phyloP scores from a whole-genome alignment of 2,797 vertebrate species.

The Petrocephalus sullivani region DNA sequence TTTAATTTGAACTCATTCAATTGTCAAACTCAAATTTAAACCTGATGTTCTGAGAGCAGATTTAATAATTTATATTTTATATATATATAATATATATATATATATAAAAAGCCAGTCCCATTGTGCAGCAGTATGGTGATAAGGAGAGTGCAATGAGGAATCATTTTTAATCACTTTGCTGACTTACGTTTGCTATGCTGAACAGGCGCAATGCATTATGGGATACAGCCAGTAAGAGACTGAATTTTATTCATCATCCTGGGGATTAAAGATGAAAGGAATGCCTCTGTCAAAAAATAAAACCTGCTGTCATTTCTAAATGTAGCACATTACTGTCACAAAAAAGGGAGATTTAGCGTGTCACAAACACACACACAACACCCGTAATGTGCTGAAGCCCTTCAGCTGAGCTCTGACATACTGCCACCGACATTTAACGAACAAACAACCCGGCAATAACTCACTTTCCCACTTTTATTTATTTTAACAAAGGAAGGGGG shows the following conservation, averaged over 20 bases:
- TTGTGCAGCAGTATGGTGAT: background rate
- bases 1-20: background rate
- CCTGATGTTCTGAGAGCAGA: background rate
- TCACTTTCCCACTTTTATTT: background rate
- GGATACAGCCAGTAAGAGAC: background rate
- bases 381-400: background rate
- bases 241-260: background rate
- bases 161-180: background rate
- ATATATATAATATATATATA: no score
- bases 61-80: background rate
- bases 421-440: background rate
- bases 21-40: conserved; percentile 2
- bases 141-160: background rate
- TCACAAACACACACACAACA: background rate
- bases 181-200: background rate
- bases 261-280: background rate
- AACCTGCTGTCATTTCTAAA: background rate
- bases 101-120: background rate
- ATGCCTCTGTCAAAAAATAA: background rate
- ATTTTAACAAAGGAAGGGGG: background rate
- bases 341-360: background rate
- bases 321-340: background rate
- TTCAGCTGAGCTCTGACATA: background rate
- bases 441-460: background rate
- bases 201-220: background rate